A percentile compares a stretch with the other conserved stretches of the same genome.
Evolutionary conservation across 2,113 vertebrate genomes (phyloP).

Genomic region (Natator depressus): DNA sequence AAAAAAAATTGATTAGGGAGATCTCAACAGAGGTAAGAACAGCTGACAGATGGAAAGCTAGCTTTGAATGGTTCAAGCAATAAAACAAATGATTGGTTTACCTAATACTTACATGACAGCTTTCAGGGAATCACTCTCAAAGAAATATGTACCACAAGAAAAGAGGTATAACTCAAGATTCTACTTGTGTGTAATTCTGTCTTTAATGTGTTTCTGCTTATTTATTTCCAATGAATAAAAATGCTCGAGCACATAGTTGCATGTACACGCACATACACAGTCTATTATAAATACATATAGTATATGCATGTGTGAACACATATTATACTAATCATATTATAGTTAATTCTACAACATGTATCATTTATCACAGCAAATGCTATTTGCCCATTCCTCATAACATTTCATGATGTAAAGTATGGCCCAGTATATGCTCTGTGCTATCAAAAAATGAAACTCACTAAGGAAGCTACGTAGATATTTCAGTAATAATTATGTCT

Average conservation of each 20-base stretch:
- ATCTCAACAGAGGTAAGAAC: not conserved
- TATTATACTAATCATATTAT: not conserved
- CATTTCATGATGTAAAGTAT: not conserved
- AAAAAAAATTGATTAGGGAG: not conserved
- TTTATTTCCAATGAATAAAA: not conserved
- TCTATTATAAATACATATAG: not conserved
- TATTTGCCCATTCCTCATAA: not conserved
- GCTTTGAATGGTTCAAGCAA: not conserved
- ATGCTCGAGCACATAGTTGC: not conserved
- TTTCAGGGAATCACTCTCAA: conserved; percentile 18
- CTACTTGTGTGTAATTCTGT: not conserved
- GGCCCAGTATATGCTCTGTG: not conserved
- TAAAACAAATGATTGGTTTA: conserved; percentile 1
- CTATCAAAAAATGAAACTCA: conserved; percentile 3
- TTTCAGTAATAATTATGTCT: not conserved
- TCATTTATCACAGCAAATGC: not conserved
- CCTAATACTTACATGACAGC: not conserved
- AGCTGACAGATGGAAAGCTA: conserved; percentile 6
- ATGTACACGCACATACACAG: not conserved
- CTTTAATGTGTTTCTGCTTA: not conserved
- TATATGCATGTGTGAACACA: not conserved
- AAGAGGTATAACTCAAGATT: not conserved
- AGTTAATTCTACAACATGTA: not conserved
- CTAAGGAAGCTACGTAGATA: not conserved
- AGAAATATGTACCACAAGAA: not conserved